Base-by-base conservation (phyloP, 2,888 invertebrate species). In the Xanthia togata region DNA sequence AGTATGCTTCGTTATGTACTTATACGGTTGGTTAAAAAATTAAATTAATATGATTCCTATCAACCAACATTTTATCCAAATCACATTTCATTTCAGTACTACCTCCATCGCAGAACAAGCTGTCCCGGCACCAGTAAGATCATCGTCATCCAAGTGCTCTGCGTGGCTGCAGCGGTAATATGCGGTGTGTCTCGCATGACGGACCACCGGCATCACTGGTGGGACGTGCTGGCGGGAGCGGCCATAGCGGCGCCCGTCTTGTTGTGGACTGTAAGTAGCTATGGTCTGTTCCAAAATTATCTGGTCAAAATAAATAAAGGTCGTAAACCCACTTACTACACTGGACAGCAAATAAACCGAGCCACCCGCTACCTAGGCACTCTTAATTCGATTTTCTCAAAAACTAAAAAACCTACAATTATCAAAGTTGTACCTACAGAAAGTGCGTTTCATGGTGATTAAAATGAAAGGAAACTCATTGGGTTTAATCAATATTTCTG, bases 201-300 rank as follows among this genome's bases (percentile, higher is more conserved):
- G 0, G 98, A 98, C 93, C 97, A 97, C 87, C 92, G 98, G 0
- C 98, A 98, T 91, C 98, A 98, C 94, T 98, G 98, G 98, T 98
- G 98, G 98, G 98, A 98, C 90, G 98, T 98, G 0, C 88, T 97
- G 1, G 97, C 97, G 5, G 98, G 98, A 0, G 94, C 95, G 0
- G 76, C 94, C 0, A 88, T 98, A 11, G 98, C 98, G 0, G 83
- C 95, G 0, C 89, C 95, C 5, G 94, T 97, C 17, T 95, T 97
- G 12, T 73, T 96, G 0, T 97, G 97, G 89, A 97, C 97, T 68
- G 97, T 98, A 80, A 95, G 96, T 94, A 71, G 11, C 35, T 62
- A 3, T 35, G 31, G 31, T 35, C 17, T 59, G 9, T 9, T 9
- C 31, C 9, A 31, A 26, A 17, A 53, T 17, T 17, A 59, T 26